These are phyloP conservation scores for Eilema depressum DNA, from an alignment of 2,888 invertebrate species.

Conservation along the genomic window DNA sequence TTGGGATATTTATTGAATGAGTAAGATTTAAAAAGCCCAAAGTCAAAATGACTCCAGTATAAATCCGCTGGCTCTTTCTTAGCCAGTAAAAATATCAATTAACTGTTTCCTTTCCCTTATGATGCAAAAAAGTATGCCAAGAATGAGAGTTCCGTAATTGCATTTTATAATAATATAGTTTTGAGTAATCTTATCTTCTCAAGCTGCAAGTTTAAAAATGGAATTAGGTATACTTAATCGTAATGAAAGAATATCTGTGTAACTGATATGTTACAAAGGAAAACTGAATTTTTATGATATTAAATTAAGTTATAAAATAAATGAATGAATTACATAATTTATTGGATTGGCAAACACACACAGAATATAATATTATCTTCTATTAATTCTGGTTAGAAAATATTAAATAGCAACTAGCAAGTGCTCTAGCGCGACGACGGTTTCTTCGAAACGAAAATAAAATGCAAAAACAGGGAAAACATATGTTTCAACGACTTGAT, in stretches of 20 bases:
- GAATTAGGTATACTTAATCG: neutral
- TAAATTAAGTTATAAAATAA: neutral
- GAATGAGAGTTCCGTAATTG: neutral
- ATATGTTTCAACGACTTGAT: slow-evolving; percentile 11
- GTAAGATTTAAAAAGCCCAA: neutral
- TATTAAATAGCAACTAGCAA: neutral
- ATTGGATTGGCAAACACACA: neutral
- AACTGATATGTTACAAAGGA: neutral
- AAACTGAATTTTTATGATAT: neutral
- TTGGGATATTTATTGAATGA: neutral
- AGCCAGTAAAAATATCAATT: neutral
- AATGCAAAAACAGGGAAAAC: slow-evolving; percentile 21
- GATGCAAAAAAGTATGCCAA: neutral
- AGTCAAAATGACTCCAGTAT: neutral
- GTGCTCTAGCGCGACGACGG: neutral
- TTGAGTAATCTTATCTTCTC: neutral
- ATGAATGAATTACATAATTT: neutral
- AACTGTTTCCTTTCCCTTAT: neutral
- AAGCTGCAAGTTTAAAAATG: neutral
- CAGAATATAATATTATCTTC: neutral
- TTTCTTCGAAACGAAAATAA: slow-evolving; percentile 11
- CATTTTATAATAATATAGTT: neutral
- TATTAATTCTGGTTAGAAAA: neutral
- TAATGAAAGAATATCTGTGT: neutral
- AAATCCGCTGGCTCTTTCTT: neutral